Evolutionary conservation across 37 sponge, comb jelly and placozoan genomes (phyloP).

Genomic region (Eunapius fragilis): DNA sequence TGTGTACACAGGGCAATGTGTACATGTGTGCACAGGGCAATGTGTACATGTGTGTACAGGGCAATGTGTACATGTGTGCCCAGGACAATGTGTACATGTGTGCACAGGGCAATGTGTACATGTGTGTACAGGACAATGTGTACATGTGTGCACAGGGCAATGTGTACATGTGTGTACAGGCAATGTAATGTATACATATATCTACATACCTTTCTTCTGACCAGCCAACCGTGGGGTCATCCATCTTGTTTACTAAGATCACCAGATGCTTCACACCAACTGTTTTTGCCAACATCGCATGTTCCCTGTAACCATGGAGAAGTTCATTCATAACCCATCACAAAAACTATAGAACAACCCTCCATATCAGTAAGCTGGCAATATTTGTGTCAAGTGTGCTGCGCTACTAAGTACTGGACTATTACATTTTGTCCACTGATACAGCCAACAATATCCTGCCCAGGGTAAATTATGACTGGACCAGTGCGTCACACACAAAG

Average conservation of each 20-base stretch:
- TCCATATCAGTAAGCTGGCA: too few relatives aligned
- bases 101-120: neutral
- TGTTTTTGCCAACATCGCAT: slow-evolving; percentile 97
- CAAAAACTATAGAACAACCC: too few relatives aligned
- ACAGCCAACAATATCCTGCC: too few relatives aligned
- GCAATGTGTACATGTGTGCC: too few relatives aligned
- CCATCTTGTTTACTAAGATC: slow-evolving; percentile 98
- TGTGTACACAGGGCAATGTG: too few relatives aligned
- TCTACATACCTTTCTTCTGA: slow-evolving; percentile 65
- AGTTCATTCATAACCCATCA: neutral
- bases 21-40: neutral
- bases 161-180: neutral
- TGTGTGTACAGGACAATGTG: neutral
- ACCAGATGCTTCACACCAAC: slow-evolving; percentile 98
- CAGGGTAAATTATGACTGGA: too few relatives aligned
- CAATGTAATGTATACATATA: neutral
- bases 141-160: too few relatives aligned
- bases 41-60: neutral
- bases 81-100: neutral
- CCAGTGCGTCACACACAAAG: too few relatives aligned
- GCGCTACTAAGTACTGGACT: too few relatives aligned
- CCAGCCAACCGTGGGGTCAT: slow-evolving; percentile 97
- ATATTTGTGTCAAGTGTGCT: too few relatives aligned
- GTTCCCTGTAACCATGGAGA: slow-evolving; percentile 69
- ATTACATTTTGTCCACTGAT: too few relatives aligned